These are phyloP conservation scores for Pristionchus fissidentatus DNA, from an alignment of 2,888 invertebrate genomes.

Conservation along the genomic window DNA sequence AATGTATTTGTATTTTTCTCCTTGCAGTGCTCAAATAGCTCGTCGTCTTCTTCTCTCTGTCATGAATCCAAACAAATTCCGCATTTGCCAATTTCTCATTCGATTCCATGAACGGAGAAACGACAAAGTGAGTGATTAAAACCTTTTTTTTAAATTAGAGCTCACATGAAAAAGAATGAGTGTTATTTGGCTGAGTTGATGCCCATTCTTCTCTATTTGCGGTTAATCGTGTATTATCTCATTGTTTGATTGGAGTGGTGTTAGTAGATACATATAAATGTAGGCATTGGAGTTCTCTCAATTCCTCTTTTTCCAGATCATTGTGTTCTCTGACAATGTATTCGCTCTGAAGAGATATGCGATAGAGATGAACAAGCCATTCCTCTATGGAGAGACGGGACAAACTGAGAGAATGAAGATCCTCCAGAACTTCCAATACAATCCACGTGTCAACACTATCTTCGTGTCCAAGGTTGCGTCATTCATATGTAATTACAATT, in stretches of 20 bases:
- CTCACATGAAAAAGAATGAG: background rate
- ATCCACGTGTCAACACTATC: slow-evolving; percentile 97
- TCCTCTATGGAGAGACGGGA: slow-evolving; percentile 97
- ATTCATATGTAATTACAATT: background rate
- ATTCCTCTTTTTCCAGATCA: slow-evolving; percentile 80
- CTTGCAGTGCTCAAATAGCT: slow-evolving; percentile 82
- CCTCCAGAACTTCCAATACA: slow-evolving; percentile 97
- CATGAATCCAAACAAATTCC: slow-evolving; percentile 99
- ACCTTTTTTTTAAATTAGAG: background rate
- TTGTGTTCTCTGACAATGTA: slow-evolving; percentile 99
- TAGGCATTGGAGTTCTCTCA: too few species aligned
- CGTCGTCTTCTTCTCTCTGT: slow-evolving; percentile 94
- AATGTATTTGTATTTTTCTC: background rate
- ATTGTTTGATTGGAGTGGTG: background rate
- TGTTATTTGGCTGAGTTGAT: background rate
- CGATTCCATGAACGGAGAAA: slow-evolving; percentile 92
- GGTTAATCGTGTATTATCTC: background rate
- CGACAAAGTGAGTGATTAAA: slow-evolving; percentile 83
- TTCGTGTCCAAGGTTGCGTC: slow-evolving; percentile 92
- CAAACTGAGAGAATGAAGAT: slow-evolving; percentile 95
- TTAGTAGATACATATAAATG: too few species aligned
- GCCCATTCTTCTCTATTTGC: background rate
- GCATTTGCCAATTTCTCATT: slow-evolving; percentile 94
- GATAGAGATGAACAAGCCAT: slow-evolving; percentile 96
- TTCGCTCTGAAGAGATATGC: slow-evolving; percentile 98